These are phyloP conservation scores for Cottus gobio DNA, from an alignment of 2,113 vertebrate species.

Conservation along the genomic window DNA sequence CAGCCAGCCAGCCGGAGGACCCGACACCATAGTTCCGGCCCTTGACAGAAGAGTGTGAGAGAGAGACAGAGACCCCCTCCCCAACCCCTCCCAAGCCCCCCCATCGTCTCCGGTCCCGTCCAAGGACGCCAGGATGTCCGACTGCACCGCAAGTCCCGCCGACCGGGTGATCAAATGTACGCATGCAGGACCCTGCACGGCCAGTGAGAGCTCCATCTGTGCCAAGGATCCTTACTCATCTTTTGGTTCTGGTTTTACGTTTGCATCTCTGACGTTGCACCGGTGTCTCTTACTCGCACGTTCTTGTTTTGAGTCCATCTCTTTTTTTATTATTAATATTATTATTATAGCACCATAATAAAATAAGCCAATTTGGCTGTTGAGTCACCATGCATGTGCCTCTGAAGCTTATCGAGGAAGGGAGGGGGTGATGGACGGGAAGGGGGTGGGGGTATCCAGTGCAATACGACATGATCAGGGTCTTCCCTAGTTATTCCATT, in stretches of 20 bases:
- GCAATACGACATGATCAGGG: constrained; percentile 70
- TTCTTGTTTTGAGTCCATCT: constrained; percentile 13
- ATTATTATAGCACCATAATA: constrained; percentile 40
- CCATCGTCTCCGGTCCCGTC: constrained; percentile 64
- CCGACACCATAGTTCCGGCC: constrained; percentile 63
- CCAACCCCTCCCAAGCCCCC: neutral
- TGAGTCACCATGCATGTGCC: constrained; percentile 61
- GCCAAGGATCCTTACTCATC: constrained; percentile 44
- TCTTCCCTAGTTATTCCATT: constrained; percentile 78
- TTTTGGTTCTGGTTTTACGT: constrained; percentile 17
- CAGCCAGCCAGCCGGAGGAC: constrained; percentile 66
- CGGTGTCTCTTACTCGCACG: constrained; percentile 44
- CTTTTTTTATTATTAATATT: neutral
- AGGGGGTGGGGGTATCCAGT: constrained; percentile 44
- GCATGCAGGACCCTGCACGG: constrained; percentile 72
- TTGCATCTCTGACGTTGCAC: constrained; percentile 50
- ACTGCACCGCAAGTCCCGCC: constrained; percentile 79
- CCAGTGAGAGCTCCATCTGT: constrained; percentile 53
- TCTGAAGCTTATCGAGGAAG: constrained; percentile 43
- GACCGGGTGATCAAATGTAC: constrained; percentile 86
- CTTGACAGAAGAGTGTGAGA: constrained; percentile 69
- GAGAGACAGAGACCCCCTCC: neutral
- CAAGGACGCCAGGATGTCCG: constrained; percentile 83
- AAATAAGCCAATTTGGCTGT: constrained; percentile 47
- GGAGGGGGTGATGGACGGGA: constrained; percentile 35